Evolutionary conservation across 2,113 vertebrate species (phyloP), one percentile per base, ranked within the genome.

Genomic region (Mixornis gularis): DNA sequence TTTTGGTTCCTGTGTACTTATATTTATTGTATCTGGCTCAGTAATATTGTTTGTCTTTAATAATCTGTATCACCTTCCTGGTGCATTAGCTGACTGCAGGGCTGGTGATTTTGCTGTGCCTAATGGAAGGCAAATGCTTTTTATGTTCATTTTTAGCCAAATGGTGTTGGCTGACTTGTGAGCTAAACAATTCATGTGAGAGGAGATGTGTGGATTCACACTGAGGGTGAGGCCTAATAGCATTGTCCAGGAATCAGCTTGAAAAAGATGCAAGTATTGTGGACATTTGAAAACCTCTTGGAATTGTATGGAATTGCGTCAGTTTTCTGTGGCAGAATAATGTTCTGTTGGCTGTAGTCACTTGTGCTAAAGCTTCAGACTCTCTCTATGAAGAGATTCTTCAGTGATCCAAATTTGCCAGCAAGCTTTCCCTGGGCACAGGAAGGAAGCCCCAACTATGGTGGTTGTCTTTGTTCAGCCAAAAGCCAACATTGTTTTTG

Each of bases 181-280:
- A 17, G 18, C 44, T 21, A 18, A 85, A 38, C 11, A 36, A 3
- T 21, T 48, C 7, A 4, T 13, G 1, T 3, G 19, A 53, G n/a
- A 10, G 24, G 55, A 62, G 8, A 3, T 26, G 9, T 22, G 7
- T 24, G 17, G 17, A 12, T 27, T 90, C 32, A 46, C 13, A 22
- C 2, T 3, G 19, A 26, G 24, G 13, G 14, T 3, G 11, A 74
- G 24, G 25, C 21, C 27, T n/a, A 3, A 26, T 0, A 17, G 12
- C 17, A 6, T 5, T 36, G 9, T 48, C 26, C 48, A 76, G 24
- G 7, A 68, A 51, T 16, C 22, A 36, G 26, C 19, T 48, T 34
- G 40, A 40, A 68, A 46, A 19, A 27, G 18, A 12, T 22, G 5
- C 8, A 72, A 59, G 4, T 27, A 17, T 8, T 78, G 34, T 29